phyloP scores from a whole-genome alignment of 2,888 invertebrate genomes.

The Abscondita cerata region DNA sequence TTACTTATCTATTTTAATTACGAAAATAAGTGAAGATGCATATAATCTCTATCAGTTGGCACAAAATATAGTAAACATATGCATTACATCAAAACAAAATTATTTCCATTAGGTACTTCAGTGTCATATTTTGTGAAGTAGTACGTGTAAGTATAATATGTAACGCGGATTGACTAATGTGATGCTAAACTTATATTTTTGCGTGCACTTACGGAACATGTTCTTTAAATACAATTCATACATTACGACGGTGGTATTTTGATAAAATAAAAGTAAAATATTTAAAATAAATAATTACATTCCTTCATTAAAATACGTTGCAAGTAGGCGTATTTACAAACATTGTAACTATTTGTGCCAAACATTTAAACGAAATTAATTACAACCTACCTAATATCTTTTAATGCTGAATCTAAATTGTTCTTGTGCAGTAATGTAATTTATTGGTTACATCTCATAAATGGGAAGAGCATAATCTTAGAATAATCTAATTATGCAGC shows the following conservation, averaged over 20 bases:
- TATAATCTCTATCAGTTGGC: no score
- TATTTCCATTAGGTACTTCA: not conserved
- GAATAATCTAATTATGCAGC: slow-evolving; percentile 24
- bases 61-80: no score
- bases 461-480: slow-evolving; percentile 3
- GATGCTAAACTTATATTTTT: no score
- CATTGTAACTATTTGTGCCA: slow-evolving; percentile 13
- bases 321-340: slow-evolving; percentile 20
- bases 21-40: no score
- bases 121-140: not conserved
- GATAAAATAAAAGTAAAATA: not conserved
- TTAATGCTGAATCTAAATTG: not conserved
- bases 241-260: not conserved
- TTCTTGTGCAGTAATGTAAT: not conserved
- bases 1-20: no score
- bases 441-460: slow-evolving; percentile 12
- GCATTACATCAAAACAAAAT: not conserved
- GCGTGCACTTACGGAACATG: no score
- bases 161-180: no score
- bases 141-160: no score
- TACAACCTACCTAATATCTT: slow-evolving; percentile 3
- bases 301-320: slow-evolving; percentile 6
- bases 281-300: slow-evolving; percentile 10
- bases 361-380: slow-evolving; percentile 13
- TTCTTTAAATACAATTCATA: not conserved